Conservation (phyloP, 2,113 vertebrate species). For the Pantherophis guttatus region DNA sequence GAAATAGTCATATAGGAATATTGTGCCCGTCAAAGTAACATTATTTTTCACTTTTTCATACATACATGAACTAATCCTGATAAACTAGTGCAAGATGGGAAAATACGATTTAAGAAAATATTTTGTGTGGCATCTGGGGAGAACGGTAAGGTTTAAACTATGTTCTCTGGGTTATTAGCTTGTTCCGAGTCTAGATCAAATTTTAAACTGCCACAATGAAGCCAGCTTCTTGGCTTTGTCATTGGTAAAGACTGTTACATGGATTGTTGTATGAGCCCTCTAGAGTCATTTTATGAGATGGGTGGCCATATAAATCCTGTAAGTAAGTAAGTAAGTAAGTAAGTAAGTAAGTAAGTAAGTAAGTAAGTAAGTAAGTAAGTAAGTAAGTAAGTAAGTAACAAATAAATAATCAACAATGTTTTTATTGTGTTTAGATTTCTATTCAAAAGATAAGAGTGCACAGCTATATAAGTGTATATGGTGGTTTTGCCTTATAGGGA, state of each 20-base stretch:
- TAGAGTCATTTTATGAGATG: background rate
- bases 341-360: background rate
- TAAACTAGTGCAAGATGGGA: background rate
- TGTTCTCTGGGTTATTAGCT: background rate
- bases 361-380: background rate
- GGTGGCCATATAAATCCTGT: background rate
- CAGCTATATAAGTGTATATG: background rate
- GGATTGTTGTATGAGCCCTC: background rate
- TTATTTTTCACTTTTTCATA: background rate
- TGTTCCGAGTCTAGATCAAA: background rate
- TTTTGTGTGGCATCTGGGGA: background rate
- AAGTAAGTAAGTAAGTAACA: background rate
- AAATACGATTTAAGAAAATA: background rate
- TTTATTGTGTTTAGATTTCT: background rate
- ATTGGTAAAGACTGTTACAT: background rate
- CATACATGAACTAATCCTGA: background rate
- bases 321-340: background rate
- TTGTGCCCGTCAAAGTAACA: background rate
- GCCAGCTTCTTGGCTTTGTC: background rate
- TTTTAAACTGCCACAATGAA: background rate
- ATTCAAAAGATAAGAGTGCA: background rate
- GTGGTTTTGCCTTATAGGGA: conserved; percentile 73
- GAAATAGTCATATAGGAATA: background rate
- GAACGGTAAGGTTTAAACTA: background rate
- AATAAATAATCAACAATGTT: background rate